Evolutionary conservation across 2,113 vertebrate species (phyloP).

Genomic region (Heterocephalus glaber): DNA sequence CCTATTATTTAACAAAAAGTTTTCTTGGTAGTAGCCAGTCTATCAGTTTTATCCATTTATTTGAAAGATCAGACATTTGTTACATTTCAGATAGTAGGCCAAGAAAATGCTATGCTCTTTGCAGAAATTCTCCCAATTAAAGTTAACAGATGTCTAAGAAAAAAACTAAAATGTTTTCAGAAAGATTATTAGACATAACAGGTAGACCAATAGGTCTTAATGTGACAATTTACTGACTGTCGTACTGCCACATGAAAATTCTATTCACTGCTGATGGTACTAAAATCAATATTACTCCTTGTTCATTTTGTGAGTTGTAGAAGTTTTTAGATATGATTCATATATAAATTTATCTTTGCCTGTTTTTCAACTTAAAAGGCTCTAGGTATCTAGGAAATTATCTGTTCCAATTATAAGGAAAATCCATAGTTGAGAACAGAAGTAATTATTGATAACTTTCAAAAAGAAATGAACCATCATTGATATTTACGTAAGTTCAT

Average conservation of each 20-base stretch:
- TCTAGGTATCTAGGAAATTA: neutral
- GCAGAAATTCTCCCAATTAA: neutral
- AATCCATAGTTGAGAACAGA: neutral
- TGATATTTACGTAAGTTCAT: neutral
- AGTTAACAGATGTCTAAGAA: neutral
- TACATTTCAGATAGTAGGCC: neutral
- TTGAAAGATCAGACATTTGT: neutral
- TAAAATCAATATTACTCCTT: neutral
- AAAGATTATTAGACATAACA: neutral
- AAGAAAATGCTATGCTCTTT: neutral
- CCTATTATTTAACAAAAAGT: no score
- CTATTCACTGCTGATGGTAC: fast-evolving
- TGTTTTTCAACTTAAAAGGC: neutral
- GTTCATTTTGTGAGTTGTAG: neutral
- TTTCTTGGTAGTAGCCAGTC: neutral
- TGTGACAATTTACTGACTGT: neutral
- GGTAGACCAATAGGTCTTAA: neutral
- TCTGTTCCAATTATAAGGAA: neutral
- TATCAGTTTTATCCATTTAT: neutral
- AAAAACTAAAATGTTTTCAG: neutral
- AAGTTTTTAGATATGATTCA: neutral
- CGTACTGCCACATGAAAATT: fast-evolving
- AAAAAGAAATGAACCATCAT: neutral
- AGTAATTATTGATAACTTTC: neutral
- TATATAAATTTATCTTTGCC: neutral